phyloP scores from a whole-genome alignment of 2,888 invertebrate species.

The Dasysyrphus albostriatus region DNA sequence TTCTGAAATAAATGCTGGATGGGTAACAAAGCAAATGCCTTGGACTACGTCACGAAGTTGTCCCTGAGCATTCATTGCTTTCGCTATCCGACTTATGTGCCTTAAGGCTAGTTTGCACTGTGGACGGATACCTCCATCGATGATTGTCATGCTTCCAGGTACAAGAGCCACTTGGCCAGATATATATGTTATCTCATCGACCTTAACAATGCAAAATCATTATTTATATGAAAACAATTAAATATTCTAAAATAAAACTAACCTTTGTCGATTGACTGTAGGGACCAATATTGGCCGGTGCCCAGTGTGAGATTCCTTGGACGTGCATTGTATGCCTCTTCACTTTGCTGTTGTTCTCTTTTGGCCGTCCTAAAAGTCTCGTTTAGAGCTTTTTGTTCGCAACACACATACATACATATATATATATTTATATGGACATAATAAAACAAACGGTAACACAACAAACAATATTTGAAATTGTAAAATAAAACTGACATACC shows the following conservation, averaged over 20 bases:
- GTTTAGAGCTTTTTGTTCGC: slow-evolving; percentile 74
- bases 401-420: slow-evolving; percentile 68
- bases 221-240: not conserved
- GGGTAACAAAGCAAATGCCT: slow-evolving; percentile 94
- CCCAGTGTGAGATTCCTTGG: slow-evolving; percentile 98
- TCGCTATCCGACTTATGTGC: slow-evolving; percentile 92
- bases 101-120: slow-evolving; percentile 93
- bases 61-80: slow-evolving; percentile 91
- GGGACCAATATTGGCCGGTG: slow-evolving; percentile 98
- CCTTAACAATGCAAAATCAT: slow-evolving; percentile 83
- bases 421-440: slow-evolving; percentile 63
- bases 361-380: slow-evolving; percentile 75
- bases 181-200: slow-evolving; percentile 92
- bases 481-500: slow-evolving; percentile 27
- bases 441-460: slow-evolving; percentile 61
- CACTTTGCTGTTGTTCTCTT: slow-evolving; percentile 68
- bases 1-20: slow-evolving; percentile 88
- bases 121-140: slow-evolving; percentile 90
- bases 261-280: slow-evolving; percentile 97
- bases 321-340: slow-evolving; percentile 94
- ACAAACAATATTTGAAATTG: slow-evolving; percentile 48
- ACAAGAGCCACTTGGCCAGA: slow-evolving; percentile 97
- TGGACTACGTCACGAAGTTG: slow-evolving; percentile 92
- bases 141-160: slow-evolving; percentile 90
- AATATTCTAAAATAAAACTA: slow-evolving; percentile 77